Base-by-base conservation (phyloP, 2,113 vertebrate genomes). In the Poecilia latipinna region DNA sequence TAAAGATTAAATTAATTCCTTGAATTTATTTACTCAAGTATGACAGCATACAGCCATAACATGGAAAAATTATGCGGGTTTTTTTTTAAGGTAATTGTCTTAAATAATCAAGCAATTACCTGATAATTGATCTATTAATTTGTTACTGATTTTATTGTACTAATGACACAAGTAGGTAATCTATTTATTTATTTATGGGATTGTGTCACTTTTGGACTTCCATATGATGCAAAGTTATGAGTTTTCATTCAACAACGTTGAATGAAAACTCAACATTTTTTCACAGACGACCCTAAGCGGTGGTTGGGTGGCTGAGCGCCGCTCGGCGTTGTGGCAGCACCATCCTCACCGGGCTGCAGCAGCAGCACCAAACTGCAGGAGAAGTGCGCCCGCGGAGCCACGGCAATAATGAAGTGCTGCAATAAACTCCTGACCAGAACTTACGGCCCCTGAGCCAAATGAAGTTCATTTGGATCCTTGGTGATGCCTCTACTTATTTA, bases 351-450 rank as follows among this genome's bases (percentile, higher is more conserved):
- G 65, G 78, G 80, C 54, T 80, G 82, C 85, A 88, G 78, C 74
- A 84, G 81, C 82, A 82, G 80, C 83, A 79, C 73, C 67, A 65
- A 71, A 75, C 28, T 48, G 39, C 57, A 51, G n/a, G n/a, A n/a
- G 70, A 60, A 29, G 44, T 39, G 77, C 22, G 78, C 15, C 32
- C 35, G 67, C 68, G 75, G 35, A 66, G 51, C 71, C 29, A 26
- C 42, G 13, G 28, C 57, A 64, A 35, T 65, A 7, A 75, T 29
- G 61, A 15, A 31, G 64, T 37, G 74, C 54, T 74, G 66, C 8
- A 65, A 74, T 62, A 69, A 77, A 83, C 35, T 75, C 64, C 64
- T 62, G 35, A 12, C 37, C 44, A 4, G 32, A 62, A 72, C 19
- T 29, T 29, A 19, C 26, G 64, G 42, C 31, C 4, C 54, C 4